Percentiles rank a stretch among this genome's conserved stretches.
phyloP scores from a whole-genome alignment of 2,113 vertebrate genomes.

The Grammomys dolichurus region DNA sequence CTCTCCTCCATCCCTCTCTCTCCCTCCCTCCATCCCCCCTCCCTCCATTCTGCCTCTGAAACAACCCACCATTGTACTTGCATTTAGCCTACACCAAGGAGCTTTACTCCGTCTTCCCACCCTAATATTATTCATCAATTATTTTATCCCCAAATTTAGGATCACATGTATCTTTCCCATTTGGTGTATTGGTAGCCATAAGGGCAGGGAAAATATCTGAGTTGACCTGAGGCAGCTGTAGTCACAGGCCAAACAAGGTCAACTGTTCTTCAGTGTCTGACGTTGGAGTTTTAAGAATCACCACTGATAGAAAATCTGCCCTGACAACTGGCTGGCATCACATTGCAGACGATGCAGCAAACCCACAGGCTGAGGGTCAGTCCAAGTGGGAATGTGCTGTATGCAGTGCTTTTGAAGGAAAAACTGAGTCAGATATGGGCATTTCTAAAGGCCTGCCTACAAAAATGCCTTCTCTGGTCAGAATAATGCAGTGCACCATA shows the following conservation, averaged over 20 bases:
- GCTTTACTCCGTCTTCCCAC: neutral
- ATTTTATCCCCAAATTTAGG: accelerated
- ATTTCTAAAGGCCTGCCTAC: neutral
- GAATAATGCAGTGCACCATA: conserved; percentile 88
- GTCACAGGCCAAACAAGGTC: neutral
- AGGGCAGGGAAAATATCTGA: no score
- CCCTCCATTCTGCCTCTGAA: neutral
- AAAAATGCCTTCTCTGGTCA: conserved; percentile 84
- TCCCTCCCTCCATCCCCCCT: neutral
- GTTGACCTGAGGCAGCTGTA: accelerated
- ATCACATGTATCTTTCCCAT: accelerated
- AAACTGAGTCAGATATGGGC: neutral
- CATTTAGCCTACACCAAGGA: neutral
- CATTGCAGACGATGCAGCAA: conserved; percentile 29
- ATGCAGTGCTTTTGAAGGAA: neutral
- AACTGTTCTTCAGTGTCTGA: conserved; percentile 59
- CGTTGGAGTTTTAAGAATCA: conserved; percentile 58
- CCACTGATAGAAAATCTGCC: neutral
- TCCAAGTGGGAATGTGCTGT: accelerated
- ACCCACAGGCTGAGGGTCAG: neutral
- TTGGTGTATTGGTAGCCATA: neutral
- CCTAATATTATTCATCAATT: neutral
- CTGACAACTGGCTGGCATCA: conserved; percentile 15
- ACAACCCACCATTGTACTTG: neutral
- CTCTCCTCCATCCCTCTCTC: neutral